These are phyloP conservation scores for Coptotermes formosanus DNA, from an alignment of 1,140 invertebrate genomes.

Conservation along the genomic window DNA sequence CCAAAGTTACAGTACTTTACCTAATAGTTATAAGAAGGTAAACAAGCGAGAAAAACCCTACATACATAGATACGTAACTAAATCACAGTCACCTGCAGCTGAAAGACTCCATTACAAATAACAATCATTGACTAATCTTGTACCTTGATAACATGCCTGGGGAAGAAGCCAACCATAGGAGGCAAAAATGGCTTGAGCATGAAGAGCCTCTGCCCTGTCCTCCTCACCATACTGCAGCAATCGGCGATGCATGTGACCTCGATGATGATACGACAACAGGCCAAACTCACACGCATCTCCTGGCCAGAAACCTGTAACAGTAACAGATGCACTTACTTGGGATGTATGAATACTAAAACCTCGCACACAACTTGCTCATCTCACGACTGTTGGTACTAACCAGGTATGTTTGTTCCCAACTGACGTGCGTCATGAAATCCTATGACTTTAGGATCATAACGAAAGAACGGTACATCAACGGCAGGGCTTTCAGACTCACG, in stretches of 20 bases:
- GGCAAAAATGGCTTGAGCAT: conserved; percentile 68
- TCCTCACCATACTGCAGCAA: conserved; percentile 48
- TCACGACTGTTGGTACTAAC: conserved; percentile 45
- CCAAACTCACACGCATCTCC: conserved; percentile 74
- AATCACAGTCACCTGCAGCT: too few relatives aligned
- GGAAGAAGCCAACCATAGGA: conserved; percentile 77
- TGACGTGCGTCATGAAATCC: conserved; percentile 54
- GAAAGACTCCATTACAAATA: background rate
- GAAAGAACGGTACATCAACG: conserved; percentile 55
- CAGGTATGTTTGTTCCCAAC: conserved; percentile 72
- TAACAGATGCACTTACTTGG: too few relatives aligned
- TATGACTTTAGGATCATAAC: conserved; percentile 56
- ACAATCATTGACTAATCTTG: background rate
- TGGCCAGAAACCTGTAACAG: conserved; percentile 70
- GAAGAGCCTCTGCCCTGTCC: conserved; percentile 61
- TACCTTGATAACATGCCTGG: conserved; percentile 80
- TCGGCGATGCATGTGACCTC: conserved; percentile 54
- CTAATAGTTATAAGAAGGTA: too few relatives aligned
- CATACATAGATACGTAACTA: too few relatives aligned
- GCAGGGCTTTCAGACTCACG: conserved; percentile 56
- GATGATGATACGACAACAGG: conserved; percentile 67
- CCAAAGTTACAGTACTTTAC: too few relatives aligned
- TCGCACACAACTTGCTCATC: too few relatives aligned
- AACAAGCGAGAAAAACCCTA: too few relatives aligned
- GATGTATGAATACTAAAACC: too few relatives aligned